Base-by-base conservation (phyloP, 2,797 vertebrate genomes). In the Streptopelia turtur region DNA sequence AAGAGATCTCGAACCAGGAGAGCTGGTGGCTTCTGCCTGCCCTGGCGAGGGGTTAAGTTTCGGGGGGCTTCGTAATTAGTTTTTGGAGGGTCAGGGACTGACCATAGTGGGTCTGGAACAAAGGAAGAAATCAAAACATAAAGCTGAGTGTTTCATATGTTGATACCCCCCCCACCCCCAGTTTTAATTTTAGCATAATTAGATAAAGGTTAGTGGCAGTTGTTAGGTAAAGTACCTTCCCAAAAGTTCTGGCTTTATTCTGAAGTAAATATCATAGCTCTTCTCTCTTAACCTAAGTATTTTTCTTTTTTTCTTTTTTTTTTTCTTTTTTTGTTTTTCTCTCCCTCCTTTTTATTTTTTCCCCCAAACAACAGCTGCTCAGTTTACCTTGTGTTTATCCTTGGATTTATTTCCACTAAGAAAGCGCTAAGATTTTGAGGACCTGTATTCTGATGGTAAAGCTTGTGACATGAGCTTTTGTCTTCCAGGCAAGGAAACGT, bases 181-280 rank as follows among this genome's bases (percentile, higher is more conserved):
- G 79, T 91, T 97, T 96, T 94, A 87, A 81, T 95, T 94, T 95
- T 92, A 95, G 79, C 83, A 74, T 91, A 96, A 96, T 91, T 94
- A 92, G 76, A 87, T 91, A 93, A 85, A 71, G 28, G 78, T 69
- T 89, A 89, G 70, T 6, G 11, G 92, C 84, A 77, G 89, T 96
- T 89, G 83, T 95, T 83, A 89, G 71, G 20, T 96, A 75, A 96
- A 95, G 75, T 16, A 39, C 56, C 65, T 83, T 76, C 71, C 43
- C 24, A 22, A 96, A 84, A 84, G 47, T 79, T 83, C 39, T 59
- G 84, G 33, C 60, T 91, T 90, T 79, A 69, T 94, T 94, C 87
- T 53, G 30, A 96, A 93, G 93, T 94, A 74, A 93, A 66, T 70
- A 88, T 93, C 61, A 57, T 82, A 65, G 45, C 71, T 86, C 49